Evolutionary conservation across 2,113 vertebrate species (phyloP), one percentile per base, ranked within the genome.

Genomic region (Dendropsophus ebraccatus): DNA sequence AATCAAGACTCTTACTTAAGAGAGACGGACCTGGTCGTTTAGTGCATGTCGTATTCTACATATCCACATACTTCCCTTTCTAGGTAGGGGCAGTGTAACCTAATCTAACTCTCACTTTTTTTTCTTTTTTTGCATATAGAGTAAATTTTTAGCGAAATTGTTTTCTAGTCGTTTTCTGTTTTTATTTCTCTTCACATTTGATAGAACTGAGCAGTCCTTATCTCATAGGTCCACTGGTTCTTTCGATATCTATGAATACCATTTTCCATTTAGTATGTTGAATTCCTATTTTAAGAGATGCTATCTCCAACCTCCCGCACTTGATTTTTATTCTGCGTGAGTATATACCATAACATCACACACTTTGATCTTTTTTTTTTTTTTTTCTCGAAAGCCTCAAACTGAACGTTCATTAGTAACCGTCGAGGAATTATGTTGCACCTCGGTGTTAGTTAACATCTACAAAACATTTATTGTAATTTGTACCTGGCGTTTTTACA

Each of bases 111-210:
- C 19, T 45, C 45, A 19, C 30, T 37, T 37, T 25, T 10, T 0
- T 16, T 52, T 30, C 19, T 49, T 79, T 5, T n/a, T 60, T 80
- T 80, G 11, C 32, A 78, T 56, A 35, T 78, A 56, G 58, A 62
- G 37, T 80, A n/a, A 35, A 16, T 8, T 11, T 16, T n/a, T n/a
- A 21, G 12, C 50, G 0, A 79, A 12, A 52, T 50, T 58, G 76
- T 50, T 50, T 50, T 30, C 74, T 35, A 60, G 35, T 1, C n/a
- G 56, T 41, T 54, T 32, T 16, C 17, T 21, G 6, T 52, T 21
- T 58, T 56, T 41, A 35, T 37, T 37, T 79, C 41, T 41, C 54
- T 45, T 2, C 21, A 80, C 17, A 19, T 41, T 80, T 41, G 32
- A 60, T 60, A 60, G 11, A 41, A 80, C 5, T n/a, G 32, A 60